Evolutionary conservation across 2,797 vertebrate species (phyloP).

Genomic region (Neomorphus geoffroyi): DNA sequence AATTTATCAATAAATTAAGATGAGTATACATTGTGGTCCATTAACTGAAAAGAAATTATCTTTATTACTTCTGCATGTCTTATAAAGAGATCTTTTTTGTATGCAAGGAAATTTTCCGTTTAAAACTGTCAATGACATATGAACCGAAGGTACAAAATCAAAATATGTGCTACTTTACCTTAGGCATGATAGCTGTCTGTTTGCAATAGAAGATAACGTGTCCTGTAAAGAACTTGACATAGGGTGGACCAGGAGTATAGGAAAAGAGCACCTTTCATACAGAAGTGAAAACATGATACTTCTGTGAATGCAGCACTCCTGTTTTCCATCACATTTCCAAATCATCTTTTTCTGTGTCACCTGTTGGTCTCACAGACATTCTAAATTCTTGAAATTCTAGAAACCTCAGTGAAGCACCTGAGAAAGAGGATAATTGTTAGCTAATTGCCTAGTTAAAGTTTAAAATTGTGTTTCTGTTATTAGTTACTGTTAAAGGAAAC

Average conservation of each 20-base stretch:
- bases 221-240: not conserved
- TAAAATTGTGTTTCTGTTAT: not conserved
- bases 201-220: fast-evolving
- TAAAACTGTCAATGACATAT: not conserved
- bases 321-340: not conserved
- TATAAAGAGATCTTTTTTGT: not conserved
- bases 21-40: not conserved
- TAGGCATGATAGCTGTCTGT: not conserved
- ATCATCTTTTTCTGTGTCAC: fast-evolving
- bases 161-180: not conserved
- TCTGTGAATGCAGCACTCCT: fast-evolving
- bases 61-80: not conserved
- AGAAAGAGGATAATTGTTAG: not conserved
- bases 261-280: not conserved
- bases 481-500: not conserved
- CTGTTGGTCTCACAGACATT: not conserved
- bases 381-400: not conserved
- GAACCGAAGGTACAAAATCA: not conserved
- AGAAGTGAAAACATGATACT: not conserved
- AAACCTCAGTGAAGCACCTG: fast-evolving
- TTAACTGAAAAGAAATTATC: not conserved
- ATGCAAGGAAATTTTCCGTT: not conserved
- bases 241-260: not conserved
- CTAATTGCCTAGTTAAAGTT: not conserved
- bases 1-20: not conserved